Conservation (phyloP, 2,797 vertebrate species). For the Danio aesculapii region DNA sequence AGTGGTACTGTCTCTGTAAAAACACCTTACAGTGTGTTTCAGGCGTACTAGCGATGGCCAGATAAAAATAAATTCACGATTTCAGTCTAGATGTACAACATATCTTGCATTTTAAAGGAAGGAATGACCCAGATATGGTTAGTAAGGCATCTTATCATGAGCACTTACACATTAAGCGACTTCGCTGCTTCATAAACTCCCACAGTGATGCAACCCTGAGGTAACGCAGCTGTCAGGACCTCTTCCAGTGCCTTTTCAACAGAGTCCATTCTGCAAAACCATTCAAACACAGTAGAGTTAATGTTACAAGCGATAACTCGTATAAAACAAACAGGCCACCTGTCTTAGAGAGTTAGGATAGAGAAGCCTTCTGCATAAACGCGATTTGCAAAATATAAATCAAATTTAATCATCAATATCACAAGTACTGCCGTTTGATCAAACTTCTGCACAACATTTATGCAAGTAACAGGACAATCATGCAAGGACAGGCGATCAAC, state of each 20-base stretch:
- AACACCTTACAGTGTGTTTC: no score
- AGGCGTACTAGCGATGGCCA: background rate
- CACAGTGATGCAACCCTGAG: constrained; percentile 91
- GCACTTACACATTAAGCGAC: constrained; percentile 93
- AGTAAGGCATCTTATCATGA: background rate
- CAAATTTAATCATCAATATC: background rate
- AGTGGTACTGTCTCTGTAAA: no score
- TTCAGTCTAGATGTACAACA: no score
- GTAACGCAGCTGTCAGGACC: constrained; percentile 90
- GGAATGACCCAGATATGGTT: background rate
- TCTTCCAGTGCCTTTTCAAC: constrained; percentile 90
- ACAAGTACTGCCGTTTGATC: background rate
- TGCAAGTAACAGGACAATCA: background rate
- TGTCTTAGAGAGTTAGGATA: background rate
- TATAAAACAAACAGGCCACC: no score
- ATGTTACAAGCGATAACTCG: background rate
- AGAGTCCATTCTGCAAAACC: constrained; percentile 86
- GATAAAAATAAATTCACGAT: background rate
- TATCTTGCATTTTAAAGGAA: background rate
- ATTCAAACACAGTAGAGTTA: background rate
- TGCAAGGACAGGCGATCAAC: background rate
- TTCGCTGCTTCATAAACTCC: constrained; percentile 96
- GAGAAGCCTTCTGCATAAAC: background rate
- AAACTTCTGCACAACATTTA: constrained; percentile 7
- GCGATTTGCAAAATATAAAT: background rate